phyloP scores from a whole-genome alignment of 2,113 vertebrate species.

The Pongo abelii region DNA sequence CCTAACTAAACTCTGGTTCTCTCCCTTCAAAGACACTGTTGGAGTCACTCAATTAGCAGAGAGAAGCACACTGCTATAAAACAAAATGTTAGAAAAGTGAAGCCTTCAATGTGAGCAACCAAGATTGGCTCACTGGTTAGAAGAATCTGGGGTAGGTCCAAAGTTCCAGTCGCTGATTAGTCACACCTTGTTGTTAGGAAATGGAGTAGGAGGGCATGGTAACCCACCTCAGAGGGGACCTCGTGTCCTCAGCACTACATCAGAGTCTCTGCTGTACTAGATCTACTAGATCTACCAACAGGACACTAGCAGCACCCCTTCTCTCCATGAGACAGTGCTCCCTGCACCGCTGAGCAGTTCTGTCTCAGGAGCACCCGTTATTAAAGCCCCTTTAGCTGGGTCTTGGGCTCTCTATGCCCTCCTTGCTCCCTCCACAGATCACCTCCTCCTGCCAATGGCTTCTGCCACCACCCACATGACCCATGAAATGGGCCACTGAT shows the following conservation, averaged over 20 bases:
- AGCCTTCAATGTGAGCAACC: background rate
- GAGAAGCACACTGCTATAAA: background rate
- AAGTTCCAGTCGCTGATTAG: background rate
- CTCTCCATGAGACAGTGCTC: background rate
- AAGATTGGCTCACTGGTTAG: background rate
- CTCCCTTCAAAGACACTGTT: background rate
- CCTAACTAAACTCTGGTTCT: background rate
- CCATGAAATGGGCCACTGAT: background rate
- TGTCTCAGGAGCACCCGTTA: background rate
- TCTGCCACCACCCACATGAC: background rate
- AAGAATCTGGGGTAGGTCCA: background rate
- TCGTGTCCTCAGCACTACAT: background rate
- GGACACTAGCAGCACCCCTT: accelerated
- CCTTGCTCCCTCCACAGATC: background rate
- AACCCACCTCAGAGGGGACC: background rate
- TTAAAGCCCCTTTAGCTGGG: background rate
- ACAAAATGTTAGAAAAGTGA: background rate
- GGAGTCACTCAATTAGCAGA: background rate
- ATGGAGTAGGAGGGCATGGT: background rate
- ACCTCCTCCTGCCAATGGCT: background rate
- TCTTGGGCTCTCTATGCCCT: background rate
- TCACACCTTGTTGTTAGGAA: background rate
- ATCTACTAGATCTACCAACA: background rate
- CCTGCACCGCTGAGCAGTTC: background rate
- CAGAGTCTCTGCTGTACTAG: background rate